These are phyloP conservation scores for Dendroctonus ponderosae DNA, from an alignment of 1,140 invertebrate species.

Conservation along the genomic window DNA sequence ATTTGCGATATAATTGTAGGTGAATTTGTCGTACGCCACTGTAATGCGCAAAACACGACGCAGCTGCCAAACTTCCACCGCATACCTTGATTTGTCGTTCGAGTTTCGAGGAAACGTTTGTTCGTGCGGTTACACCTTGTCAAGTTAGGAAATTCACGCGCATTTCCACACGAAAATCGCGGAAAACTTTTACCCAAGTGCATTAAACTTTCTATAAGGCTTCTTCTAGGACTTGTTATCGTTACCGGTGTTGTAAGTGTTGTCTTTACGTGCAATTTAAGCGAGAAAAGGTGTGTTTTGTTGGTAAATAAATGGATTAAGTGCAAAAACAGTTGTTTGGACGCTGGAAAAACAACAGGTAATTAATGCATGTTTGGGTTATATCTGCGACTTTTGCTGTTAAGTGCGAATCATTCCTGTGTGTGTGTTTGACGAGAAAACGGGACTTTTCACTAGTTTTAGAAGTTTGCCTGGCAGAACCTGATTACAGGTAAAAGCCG, in stretches of 20 bases:
- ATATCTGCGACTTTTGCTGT: not conserved
- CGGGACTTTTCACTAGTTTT: slow-evolving; percentile 18
- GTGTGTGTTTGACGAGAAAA: slow-evolving; percentile 4
- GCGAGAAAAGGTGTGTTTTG: slow-evolving; percentile 13
- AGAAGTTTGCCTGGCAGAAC: slow-evolving; percentile 20
- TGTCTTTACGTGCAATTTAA: not conserved
- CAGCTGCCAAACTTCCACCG: slow-evolving; percentile 28
- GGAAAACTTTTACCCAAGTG: slow-evolving; percentile 32
- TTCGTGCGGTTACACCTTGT: slow-evolving; percentile 29
- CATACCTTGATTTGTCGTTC: slow-evolving; percentile 28
- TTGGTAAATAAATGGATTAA: slow-evolving; percentile 36
- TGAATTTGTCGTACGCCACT: slow-evolving; percentile 8
- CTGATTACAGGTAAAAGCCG: slow-evolving; percentile 37
- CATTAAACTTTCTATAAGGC: slow-evolving; percentile 7
- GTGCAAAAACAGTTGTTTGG: slow-evolving; percentile 32
- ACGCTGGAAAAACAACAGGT: slow-evolving; percentile 37
- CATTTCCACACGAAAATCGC: slow-evolving; percentile 31
- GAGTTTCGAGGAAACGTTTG: slow-evolving; percentile 27
- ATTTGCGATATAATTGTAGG: no score
- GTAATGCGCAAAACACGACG: slow-evolving; percentile 23
- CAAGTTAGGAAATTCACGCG: slow-evolving; percentile 25
- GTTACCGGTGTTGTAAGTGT: slow-evolving; percentile 17
- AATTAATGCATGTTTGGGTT: slow-evolving; percentile 2
- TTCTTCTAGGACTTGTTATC: not conserved
- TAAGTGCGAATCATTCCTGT: not conserved